A percentile compares a stretch with the other conserved stretches of the same genome.
Evolutionary conservation across 1,140 invertebrate genomes (phyloP).

Genomic region (Panagrolaimus sp.): DNA sequence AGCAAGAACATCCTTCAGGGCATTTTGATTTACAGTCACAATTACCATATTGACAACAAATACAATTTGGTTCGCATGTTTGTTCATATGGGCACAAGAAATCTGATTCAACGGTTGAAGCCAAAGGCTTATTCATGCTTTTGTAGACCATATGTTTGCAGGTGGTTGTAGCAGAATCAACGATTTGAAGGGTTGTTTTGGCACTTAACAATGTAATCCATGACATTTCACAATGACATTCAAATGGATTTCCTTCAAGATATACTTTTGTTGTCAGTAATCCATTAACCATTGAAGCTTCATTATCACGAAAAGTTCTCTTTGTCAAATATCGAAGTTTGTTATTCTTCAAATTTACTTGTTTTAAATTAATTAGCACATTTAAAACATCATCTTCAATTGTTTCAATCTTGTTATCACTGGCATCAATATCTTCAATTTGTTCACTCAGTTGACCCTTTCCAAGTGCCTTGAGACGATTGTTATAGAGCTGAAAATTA

Average conservation of each 20-base stretch:
- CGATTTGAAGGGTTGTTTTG: not conserved
- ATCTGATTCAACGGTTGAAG: conserved; percentile 13
- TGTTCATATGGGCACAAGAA: conserved; percentile 35
- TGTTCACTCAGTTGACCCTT: conserved; percentile 39
- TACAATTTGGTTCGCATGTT: conserved; percentile 48
- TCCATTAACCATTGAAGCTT: conserved; percentile 10
- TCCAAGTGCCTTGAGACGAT: conserved; percentile 31
- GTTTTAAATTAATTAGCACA: conserved; percentile 32
- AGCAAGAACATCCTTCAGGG: conserved; percentile 46
- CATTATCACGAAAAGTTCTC: conserved; percentile 19
- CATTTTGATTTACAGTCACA: conserved; percentile 54
- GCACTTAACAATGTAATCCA: not conserved
- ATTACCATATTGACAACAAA: conserved; percentile 47
- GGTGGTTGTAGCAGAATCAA: not conserved
- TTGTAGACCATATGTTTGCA: not conserved
- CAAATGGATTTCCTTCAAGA: not conserved
- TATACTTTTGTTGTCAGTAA: not conserved
- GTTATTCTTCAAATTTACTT: conserved; percentile 50
- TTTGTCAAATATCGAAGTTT: conserved; percentile 27
- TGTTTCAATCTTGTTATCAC: conserved; percentile 42
- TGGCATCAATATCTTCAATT: conserved; percentile 49
- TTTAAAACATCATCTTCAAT: conserved; percentile 31
- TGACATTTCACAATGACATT: not conserved
- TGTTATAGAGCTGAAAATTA: conserved; percentile 31
- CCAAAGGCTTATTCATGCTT: not conserved